Evolutionary conservation across 2,113 vertebrate species (phyloP).

Genomic region (Brachyhypopomus gauderio): DNA sequence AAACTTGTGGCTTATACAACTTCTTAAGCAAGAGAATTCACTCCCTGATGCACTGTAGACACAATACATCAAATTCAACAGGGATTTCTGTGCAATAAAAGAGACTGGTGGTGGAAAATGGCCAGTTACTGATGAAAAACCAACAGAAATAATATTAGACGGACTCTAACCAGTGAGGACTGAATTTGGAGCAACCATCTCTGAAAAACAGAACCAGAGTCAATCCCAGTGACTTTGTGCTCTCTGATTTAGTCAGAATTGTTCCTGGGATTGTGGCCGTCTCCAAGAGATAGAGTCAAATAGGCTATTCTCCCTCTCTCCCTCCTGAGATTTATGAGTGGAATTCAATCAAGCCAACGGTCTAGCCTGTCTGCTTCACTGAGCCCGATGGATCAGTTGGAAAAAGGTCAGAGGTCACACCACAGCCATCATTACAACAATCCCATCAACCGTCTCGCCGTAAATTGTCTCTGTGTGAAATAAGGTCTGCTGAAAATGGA

Average conservation of each 20-base stretch:
- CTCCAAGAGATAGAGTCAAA: constrained; percentile 55
- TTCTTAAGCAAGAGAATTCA: background rate
- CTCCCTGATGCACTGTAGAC: background rate
- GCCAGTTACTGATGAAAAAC: background rate
- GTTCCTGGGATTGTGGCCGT: constrained; percentile 45
- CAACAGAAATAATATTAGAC: constrained; percentile 1
- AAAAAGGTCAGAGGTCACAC: constrained; percentile 61
- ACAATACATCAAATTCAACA: background rate
- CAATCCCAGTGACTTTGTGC: constrained; percentile 11
- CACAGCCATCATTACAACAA: constrained; percentile 25
- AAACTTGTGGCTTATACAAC: background rate
- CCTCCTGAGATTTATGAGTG: constrained; percentile 64
- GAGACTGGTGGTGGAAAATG: background rate
- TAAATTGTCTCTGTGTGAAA: constrained; percentile 29
- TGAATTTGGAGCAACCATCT: background rate
- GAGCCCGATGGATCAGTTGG: constrained; percentile 47
- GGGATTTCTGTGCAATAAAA: background rate
- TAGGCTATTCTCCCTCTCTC: constrained; percentile 45
- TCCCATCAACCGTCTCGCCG: constrained; percentile 7
- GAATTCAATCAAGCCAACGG: constrained; percentile 67
- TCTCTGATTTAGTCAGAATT: constrained; percentile 49
- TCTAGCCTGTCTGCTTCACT: constrained; percentile 50
- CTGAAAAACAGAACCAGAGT: background rate
- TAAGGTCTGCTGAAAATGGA: constrained; percentile 35
- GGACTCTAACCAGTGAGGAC: background rate